These are phyloP conservation scores for Panagrolaimus sp. DNA, from an alignment of 1,140 invertebrate genomes.

Conservation along the genomic window DNA sequence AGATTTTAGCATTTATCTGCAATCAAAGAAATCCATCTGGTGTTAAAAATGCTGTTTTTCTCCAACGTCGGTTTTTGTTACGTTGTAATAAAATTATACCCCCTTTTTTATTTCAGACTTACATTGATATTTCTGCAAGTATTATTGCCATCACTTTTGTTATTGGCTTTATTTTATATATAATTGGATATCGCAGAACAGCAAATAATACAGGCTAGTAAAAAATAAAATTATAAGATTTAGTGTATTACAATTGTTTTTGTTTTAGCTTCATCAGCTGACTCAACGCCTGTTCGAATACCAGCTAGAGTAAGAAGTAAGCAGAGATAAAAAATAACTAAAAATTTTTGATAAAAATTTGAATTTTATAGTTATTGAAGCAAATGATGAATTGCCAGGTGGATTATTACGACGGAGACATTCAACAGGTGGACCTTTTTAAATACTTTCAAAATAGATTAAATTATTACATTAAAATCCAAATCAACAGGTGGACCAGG, in stretches of 20 bases:
- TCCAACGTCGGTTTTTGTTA: too few relatives aligned
- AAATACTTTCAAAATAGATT: too few relatives aligned
- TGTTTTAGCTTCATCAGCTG: constrained; percentile 2
- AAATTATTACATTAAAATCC: too few relatives aligned
- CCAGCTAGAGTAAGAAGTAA: background rate
- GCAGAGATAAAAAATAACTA: background rate
- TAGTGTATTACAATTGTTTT: background rate
- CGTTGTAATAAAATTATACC: too few relatives aligned
- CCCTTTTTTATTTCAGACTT: background rate
- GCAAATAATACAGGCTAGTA: constrained; percentile 1
- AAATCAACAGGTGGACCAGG: constrained; percentile 10
- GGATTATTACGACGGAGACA: background rate
- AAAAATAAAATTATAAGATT: background rate
- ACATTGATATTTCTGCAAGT: background rate
- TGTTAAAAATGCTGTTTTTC: too few relatives aligned
- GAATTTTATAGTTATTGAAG: too few relatives aligned
- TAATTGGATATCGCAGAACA: background rate
- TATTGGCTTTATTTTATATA: background rate
- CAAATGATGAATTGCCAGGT: too few relatives aligned
- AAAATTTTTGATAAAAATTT: too few relatives aligned
- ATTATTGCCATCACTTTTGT: background rate
- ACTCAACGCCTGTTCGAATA: background rate
- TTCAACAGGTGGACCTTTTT: too few relatives aligned
- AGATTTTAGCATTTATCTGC: too few relatives aligned
- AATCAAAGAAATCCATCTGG: too few relatives aligned